A percentile compares a stretch with the other conserved stretches of the same genome.
Evolutionary conservation across 1,140 invertebrate species (phyloP).

Genomic region (Muscidifurax raptorellus): DNA sequence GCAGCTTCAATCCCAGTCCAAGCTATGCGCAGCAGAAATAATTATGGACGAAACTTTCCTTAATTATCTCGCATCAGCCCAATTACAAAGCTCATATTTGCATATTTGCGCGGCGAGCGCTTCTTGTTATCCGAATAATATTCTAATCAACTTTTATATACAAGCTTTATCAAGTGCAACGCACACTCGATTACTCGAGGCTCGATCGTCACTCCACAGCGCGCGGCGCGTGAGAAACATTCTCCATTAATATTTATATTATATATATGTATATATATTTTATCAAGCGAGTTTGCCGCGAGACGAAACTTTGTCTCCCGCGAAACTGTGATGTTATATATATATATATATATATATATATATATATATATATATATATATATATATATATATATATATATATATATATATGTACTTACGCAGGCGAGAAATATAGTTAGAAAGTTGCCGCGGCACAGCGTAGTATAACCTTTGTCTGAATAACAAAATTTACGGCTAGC

Average conservation of each 20-base stretch:
- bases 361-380: not conserved
- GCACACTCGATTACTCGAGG: not conserved
- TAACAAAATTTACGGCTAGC: conserved; percentile 28
- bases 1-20: conserved; percentile 19
- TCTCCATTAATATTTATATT: not conserved
- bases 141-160: conserved; percentile 32
- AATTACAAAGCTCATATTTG: not conserved
- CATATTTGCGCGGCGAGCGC: not conserved
- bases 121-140: not conserved
- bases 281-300: not conserved
- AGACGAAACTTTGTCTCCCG: not conserved
- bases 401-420: not conserved
- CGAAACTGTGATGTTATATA: too few relatives aligned
- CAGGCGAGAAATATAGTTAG: conserved; percentile 9
- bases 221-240: not conserved
- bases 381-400: too few relatives aligned
- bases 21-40: conserved; percentile 24
- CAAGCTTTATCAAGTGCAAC: conserved; percentile 2
- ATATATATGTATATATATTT: too few relatives aligned
- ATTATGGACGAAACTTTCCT: conserved; percentile 37
- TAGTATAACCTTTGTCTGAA: conserved; percentile 20
- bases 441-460: conserved; percentile 1
- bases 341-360: too few relatives aligned
- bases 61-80: conserved; percentile 15
- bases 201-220: not conserved